phyloP scores from a whole-genome alignment of 92 coral and sea anemone species.

The Actinostola sp. region DNA sequence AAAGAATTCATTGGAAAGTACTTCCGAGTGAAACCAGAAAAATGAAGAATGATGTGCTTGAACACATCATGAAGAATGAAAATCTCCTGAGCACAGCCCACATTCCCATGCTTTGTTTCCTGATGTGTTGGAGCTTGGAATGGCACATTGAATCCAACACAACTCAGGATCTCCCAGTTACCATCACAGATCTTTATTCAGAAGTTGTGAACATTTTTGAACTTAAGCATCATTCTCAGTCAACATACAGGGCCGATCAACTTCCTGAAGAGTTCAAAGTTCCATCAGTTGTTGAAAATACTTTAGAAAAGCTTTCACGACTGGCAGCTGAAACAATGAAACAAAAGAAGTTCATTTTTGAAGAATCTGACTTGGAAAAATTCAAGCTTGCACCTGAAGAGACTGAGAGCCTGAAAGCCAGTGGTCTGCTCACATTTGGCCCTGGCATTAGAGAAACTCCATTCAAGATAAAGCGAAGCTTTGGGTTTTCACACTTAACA shows the following conservation, averaged over 20 bases:
- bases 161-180: not conserved
- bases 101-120: slow-evolving; percentile 30
- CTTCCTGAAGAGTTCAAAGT: no score
- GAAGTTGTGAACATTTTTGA: not conserved
- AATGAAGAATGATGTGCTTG: slow-evolving; percentile 9
- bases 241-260: no score
- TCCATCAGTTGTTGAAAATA: not conserved
- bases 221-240: not conserved
- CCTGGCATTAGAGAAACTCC: not conserved
- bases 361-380: not conserved
- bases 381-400: not conserved
- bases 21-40: slow-evolving; percentile 23
- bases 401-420: not conserved
- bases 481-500: slow-evolving; percentile 1
- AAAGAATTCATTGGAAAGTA: slow-evolving; percentile 36
- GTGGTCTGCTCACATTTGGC: slow-evolving; percentile 1
- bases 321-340: not conserved
- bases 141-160: not conserved
- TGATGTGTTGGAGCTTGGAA: slow-evolving; percentile 1
- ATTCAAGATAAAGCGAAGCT: not conserved
- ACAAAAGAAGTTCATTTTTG: not conserved
- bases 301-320: not conserved
- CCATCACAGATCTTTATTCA: not conserved
- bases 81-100: slow-evolving; percentile 46
- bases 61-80: slow-evolving; percentile 31